Evolutionary conservation across 2,888 invertebrate genomes (phyloP), one percentile per base, ranked within the genome.

Genomic region (Tuberolachnus salignus): DNA sequence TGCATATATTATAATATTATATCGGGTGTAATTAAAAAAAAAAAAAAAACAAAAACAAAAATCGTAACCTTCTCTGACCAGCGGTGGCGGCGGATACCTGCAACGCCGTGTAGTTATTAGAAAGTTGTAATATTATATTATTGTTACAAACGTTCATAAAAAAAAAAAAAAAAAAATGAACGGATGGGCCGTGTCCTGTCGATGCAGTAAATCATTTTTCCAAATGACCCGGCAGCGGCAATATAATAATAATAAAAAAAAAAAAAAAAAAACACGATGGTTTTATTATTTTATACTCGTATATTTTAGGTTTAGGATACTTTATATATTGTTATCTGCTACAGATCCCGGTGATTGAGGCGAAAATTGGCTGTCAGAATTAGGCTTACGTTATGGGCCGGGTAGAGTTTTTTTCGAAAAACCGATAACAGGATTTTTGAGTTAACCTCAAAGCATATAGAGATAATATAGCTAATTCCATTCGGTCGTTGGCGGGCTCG

Each of bases 201-300:
- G 59, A 71, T 46, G 71, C 71, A 59, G 59, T 59, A 46, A 71
- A 71, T 71, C 59, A 26, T 59, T 71, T 66, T 11, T 53, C 57
- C 46, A 57, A 57, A 21, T 21, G 19, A 44, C 19, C 53, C 11
- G 1, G 3, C 66, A 6, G 53, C n/a, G 11, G 51, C 19, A 53
- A 19, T 53, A 53, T 8, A n/a, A n/a, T n/a, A n/a, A n/a, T n/a
- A n/a, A n/a, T n/a, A n/a, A n/a, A n/a, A n/a, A n/a, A n/a, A n/a
- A n/a, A n/a, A n/a, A n/a, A n/a, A n/a, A n/a, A n/a, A 34, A 34
- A 34, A 34, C 34, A 34, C 34, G 6, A 3, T 34, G 3, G 34
- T 34, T 34, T 34, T n/a, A n/a, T n/a, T n/a, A n/a, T n/a, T n/a
- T 34, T 34, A 34, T 34, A 3, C 3, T 6, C 34, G 34, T 34